These are phyloP conservation scores for Mylabris sibirica DNA, from an alignment of 2,888 invertebrate genomes.

Conservation along the genomic window DNA sequence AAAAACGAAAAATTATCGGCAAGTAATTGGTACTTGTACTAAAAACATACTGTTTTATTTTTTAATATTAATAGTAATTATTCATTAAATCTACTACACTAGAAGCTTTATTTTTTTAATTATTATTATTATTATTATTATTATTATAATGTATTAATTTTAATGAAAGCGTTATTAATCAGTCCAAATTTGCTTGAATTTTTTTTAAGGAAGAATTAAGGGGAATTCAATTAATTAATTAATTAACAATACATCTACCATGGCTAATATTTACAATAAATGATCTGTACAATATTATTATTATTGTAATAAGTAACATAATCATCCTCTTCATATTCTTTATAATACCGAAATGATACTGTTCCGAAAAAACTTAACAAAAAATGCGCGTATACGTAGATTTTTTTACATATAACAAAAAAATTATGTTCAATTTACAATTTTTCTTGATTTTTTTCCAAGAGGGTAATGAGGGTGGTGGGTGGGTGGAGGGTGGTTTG, in stretches of 20 bases:
- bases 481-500: constrained; percentile 27
- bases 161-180: constrained; percentile 54
- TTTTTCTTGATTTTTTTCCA: constrained; percentile 29
- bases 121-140: constrained; percentile 32
- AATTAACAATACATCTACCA: constrained; percentile 46
- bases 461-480: constrained; percentile 4
- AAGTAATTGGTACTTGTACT: constrained; percentile 57
- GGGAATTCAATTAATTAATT: constrained; percentile 32
- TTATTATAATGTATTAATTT: constrained; percentile 43
- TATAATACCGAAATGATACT: constrained; percentile 28
- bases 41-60: constrained; percentile 43
- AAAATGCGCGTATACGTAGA: constrained; percentile 53
- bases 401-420: constrained; percentile 53
- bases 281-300: constrained; percentile 47
- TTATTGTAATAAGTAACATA: constrained; percentile 31
- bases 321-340: constrained; percentile 11
- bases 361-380: constrained; percentile 38
- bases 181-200: constrained; percentile 57
- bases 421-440: constrained; percentile 50
- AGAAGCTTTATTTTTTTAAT: constrained; percentile 27
- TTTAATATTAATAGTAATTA: not conserved
- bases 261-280: constrained; percentile 46
- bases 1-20: constrained; percentile 44
- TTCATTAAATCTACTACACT: constrained; percentile 13
- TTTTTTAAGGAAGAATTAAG: constrained; percentile 23